Conservation (phyloP, 2,113 vertebrate genomes). For the Rhodinocichla rosea region DNA sequence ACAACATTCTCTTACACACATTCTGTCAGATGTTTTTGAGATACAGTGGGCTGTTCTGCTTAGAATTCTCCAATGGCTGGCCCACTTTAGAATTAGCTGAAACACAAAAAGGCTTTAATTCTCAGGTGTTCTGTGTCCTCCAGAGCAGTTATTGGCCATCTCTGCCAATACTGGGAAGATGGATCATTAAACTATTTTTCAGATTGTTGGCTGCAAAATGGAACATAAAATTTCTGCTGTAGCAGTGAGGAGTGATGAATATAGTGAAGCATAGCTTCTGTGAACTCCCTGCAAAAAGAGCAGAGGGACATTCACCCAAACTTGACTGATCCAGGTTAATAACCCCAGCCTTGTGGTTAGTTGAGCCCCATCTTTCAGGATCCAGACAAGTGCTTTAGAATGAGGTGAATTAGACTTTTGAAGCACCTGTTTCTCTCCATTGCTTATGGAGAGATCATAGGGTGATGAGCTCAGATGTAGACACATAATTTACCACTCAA, state of each 20-base stretch:
- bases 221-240: not conserved
- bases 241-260: not conserved
- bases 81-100: not conserved
- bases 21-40: not conserved
- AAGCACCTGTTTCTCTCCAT: not conserved
- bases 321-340: not conserved
- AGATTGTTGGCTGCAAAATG: not conserved
- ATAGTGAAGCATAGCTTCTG: not conserved
- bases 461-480: not conserved
- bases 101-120: not conserved
- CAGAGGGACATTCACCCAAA: not conserved
- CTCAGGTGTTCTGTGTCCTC: not conserved
- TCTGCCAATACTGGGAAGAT: not conserved
- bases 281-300: not conserved
- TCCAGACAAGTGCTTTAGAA: not conserved
- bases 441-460: not conserved
- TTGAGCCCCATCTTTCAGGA: not conserved
- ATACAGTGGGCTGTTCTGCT: not conserved
- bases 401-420: not conserved
- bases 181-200: not conserved
- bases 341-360: not conserved
- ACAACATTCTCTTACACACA: fast-evolving
- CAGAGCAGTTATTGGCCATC: not conserved
- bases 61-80: not conserved
- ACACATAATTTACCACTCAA: not conserved